A percentile compares a stretch with the other conserved stretches of the same genome.
These are phyloP conservation scores for Coregonus suidteri DNA, from an alignment of 2,797 vertebrate species.

Conservation along the genomic window DNA sequence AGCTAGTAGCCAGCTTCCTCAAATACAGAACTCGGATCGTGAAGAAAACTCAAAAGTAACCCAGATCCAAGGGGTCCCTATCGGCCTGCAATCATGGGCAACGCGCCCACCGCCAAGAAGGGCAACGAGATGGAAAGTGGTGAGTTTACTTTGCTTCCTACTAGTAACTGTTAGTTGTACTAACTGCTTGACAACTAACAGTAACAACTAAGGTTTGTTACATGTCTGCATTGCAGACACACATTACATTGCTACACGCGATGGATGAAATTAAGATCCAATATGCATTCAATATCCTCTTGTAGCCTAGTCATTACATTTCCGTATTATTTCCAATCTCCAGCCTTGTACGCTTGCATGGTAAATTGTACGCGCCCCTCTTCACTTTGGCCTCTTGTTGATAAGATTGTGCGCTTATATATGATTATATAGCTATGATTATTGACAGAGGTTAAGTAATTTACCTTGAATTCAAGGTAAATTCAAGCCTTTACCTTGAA, in stretches of 20 bases:
- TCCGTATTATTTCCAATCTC: background rate
- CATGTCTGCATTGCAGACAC: background rate
- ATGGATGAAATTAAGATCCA: background rate
- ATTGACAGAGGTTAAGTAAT: background rate
- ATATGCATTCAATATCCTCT: too few relatives aligned
- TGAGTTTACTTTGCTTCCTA: conserved; percentile 62
- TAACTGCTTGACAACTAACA: background rate
- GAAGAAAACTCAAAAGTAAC: conserved; percentile 55
- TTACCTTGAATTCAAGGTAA: background rate
- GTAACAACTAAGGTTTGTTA: background rate
- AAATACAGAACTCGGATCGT: conserved; percentile 45
- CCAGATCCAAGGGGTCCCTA: conserved; percentile 59
- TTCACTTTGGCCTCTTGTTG: background rate
- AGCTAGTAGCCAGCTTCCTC: conserved; percentile 58
- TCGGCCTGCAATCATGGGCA: conserved; percentile 86
- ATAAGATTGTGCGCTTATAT: background rate
- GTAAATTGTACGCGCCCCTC: background rate
- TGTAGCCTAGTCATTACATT: background rate
- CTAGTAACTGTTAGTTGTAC: background rate
- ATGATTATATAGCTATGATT: background rate
- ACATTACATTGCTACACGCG: background rate
- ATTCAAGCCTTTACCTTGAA: background rate
- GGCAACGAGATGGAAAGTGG: conserved; percentile 90
- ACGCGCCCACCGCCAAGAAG: conserved; percentile 94
- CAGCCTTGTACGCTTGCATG: background rate